Evolutionary conservation across 2,888 invertebrate species (phyloP).

Genomic region (Chymomyza procnemis): DNA sequence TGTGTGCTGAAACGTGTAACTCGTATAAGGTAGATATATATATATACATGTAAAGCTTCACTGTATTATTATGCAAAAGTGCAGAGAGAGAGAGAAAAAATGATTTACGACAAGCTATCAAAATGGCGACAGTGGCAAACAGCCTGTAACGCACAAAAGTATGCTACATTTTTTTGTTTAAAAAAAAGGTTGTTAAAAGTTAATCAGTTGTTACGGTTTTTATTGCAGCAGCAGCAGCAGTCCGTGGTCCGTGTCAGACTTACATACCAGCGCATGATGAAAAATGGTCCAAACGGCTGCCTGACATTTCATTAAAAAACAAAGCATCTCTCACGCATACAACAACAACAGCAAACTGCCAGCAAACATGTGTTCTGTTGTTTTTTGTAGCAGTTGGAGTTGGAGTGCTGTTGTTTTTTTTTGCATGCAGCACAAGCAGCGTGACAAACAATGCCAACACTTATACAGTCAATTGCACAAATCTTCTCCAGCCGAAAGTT

Average conservation of each 20-base stretch:
- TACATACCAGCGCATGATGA: conserved; percentile 44
- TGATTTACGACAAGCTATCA: conserved; percentile 8
- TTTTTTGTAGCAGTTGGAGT: no score
- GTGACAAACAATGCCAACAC: conserved; percentile 46
- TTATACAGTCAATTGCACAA: conserved; percentile 73
- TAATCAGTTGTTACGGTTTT: conserved; percentile 58
- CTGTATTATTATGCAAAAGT: conserved; percentile 1
- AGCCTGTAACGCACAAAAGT: conserved; percentile 50
- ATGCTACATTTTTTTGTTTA: conserved; percentile 40
- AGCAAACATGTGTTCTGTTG: background rate
- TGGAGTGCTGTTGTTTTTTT: no score
- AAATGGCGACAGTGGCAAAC: background rate
- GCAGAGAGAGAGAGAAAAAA: background rate
- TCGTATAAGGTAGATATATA: no score
- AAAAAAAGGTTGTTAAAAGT: conserved; percentile 59
- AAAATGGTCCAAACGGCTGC: conserved; percentile 56
- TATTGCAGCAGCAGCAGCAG: conserved; percentile 14
- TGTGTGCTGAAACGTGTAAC: background rate
- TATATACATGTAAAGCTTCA: no score
- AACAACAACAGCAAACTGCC: background rate
- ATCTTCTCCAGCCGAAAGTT: conserved; percentile 44
- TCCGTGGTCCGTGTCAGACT: background rate
- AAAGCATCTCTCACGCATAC: background rate
- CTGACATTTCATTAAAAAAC: conserved; percentile 68
- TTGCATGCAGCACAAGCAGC: background rate